Evolutionary conservation across 2,113 vertebrate species (phyloP).

Genomic region (Rousettus leschenaultii): DNA sequence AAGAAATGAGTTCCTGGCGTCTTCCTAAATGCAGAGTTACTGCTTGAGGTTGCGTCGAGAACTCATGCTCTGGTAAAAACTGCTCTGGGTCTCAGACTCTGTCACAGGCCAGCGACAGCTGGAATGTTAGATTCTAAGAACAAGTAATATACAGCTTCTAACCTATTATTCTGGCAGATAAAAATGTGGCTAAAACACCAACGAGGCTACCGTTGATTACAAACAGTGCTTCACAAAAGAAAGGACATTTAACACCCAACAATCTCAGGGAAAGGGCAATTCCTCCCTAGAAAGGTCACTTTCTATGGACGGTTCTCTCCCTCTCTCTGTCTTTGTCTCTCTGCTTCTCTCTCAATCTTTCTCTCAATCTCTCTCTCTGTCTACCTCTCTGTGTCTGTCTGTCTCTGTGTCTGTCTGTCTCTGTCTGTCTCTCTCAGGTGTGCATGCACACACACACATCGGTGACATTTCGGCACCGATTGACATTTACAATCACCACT

Average conservation of each 20-base stretch:
- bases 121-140: not conserved
- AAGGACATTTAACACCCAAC: not conserved
- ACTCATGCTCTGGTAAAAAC: not conserved
- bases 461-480: fast-evolving
- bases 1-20: not conserved
- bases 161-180: not conserved
- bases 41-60: not conserved
- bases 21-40: not conserved
- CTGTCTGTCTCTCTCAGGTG: no score
- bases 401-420: not conserved
- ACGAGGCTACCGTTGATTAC: not conserved
- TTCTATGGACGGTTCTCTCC: not conserved
- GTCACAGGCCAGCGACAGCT: fast-evolving
- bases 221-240: not conserved
- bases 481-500: fast-evolving
- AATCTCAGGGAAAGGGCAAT: not conserved
- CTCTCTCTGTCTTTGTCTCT: no score
- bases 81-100: not conserved
- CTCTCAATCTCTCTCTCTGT: no score
- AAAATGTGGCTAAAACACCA: not conserved
- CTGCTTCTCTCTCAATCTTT: no score
- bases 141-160: not conserved
- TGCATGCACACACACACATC: no score
- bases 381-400: no score
- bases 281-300: not conserved